Conservation (phyloP, 2,113 vertebrate species). For the Bambusicola thoracicus region DNA sequence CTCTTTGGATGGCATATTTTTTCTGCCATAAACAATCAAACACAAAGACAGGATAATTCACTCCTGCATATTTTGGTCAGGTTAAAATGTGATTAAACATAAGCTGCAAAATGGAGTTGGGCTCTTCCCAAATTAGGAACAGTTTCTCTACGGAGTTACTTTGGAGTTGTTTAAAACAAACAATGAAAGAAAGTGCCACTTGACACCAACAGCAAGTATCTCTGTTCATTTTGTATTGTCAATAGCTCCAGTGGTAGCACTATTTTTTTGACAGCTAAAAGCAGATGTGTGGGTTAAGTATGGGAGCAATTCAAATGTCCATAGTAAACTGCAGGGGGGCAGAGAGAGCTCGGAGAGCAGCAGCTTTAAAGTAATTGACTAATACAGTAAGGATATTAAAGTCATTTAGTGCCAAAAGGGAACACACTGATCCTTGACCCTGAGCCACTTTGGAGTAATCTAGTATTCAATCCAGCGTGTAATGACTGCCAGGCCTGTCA, state of each 20-base stretch:
- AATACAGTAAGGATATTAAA: slow-evolving; percentile 99
- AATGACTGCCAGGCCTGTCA: slow-evolving; percentile 99
- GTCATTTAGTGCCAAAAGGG: slow-evolving; percentile 99
- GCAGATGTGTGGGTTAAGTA: slow-evolving; percentile 87
- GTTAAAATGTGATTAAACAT: neutral
- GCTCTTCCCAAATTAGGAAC: slow-evolving; percentile 28
- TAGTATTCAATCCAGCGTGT: slow-evolving; percentile 99
- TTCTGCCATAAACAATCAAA: neutral
- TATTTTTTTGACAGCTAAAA: slow-evolving; percentile 85
- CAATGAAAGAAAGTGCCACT: slow-evolving; percentile 74
- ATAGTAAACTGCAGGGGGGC: slow-evolving; percentile 85
- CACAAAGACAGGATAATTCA: neutral
- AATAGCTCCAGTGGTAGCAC: slow-evolving; percentile 79
- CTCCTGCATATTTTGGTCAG: neutral
- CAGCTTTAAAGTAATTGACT: slow-evolving; percentile 99
- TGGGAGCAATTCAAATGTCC: slow-evolving; percentile 89
- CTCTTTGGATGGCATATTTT: neutral
- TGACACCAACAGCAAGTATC: slow-evolving; percentile 76
- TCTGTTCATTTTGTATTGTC: slow-evolving; percentile 78
- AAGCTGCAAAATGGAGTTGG: rapidly evolving
- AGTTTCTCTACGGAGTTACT: slow-evolving; percentile 57
- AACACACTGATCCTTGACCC: slow-evolving; percentile 99
- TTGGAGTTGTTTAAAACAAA: slow-evolving; percentile 72
- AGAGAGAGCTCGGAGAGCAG: slow-evolving; percentile 87
- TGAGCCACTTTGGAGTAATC: slow-evolving; percentile 99